Evolutionary conservation across 1,140 invertebrate genomes (phyloP).

Genomic region (Tetramorium parvispinum): DNA sequence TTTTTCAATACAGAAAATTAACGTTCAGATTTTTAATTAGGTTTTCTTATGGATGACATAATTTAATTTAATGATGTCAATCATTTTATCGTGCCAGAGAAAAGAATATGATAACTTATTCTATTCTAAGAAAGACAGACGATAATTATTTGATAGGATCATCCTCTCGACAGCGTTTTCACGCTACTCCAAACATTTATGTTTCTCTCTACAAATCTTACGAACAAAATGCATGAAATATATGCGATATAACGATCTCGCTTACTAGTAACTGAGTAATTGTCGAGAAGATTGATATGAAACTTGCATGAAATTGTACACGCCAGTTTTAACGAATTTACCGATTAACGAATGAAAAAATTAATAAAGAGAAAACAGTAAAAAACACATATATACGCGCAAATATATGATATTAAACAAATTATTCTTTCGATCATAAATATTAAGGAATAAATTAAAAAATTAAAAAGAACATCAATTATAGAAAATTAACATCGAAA

Average conservation of each 20-base stretch:
- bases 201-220: neutral
- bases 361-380: neutral
- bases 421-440: neutral
- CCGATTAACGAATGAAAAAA: neutral
- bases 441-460: neutral
- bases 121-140: neutral
- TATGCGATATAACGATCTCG: neutral
- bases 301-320: neutral
- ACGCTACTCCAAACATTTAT: neutral
- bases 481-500: neutral
- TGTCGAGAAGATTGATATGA: neutral
- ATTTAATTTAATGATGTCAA: neutral
- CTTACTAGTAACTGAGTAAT: neutral
- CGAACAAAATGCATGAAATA: neutral
- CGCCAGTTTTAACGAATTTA: constrained; percentile 1
- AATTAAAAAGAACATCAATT: neutral
- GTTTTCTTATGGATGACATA: neutral
- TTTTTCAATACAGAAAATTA: neutral
- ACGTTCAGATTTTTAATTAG: neutral
- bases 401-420: neutral
- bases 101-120: constrained; percentile 7
- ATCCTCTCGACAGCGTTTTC: neutral
- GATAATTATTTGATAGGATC: neutral
- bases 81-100: neutral
- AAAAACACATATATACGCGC: neutral